Percentiles rank a stretch among this genome's conserved stretches.
phyloP scores from a whole-genome alignment of 2,888 invertebrate species.

The Hetaerina titia region DNA sequence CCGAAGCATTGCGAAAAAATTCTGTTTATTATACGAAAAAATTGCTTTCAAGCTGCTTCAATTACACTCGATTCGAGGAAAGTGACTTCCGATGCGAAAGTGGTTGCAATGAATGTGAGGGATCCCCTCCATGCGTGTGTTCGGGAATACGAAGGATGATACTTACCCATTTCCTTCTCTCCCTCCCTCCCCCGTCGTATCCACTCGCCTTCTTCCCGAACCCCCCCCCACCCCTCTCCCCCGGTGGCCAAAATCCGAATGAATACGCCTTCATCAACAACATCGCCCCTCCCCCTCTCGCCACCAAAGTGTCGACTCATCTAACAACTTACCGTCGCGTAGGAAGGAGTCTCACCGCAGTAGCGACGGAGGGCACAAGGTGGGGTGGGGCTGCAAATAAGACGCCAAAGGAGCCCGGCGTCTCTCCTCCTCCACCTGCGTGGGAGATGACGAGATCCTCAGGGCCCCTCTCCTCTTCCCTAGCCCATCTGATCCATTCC shows the following conservation, averaged over 20 bases:
- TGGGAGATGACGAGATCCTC: neutral
- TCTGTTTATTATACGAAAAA: too few relatives aligned
- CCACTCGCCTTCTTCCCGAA: neutral
- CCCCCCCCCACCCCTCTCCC: neutral
- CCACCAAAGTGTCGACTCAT: constrained; percentile 44
- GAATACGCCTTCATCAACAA: constrained; percentile 20
- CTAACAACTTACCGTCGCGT: constrained; percentile 33
- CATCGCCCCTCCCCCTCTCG: neutral
- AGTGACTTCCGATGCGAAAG: neutral
- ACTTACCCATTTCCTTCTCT: neutral
- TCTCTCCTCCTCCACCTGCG: neutral
- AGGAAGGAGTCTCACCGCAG: neutral
- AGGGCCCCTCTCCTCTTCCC: neutral
- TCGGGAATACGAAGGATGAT: too few relatives aligned
- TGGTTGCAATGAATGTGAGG: neutral
- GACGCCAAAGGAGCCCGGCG: constrained; percentile 2
- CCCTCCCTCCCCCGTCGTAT: neutral
- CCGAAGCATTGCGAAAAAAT: too few relatives aligned
- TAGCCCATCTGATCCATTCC: neutral
- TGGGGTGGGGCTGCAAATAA: neutral
- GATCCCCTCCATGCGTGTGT: neutral
- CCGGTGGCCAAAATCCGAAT: neutral
- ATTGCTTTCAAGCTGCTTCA: too few relatives aligned
- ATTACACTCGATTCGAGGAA: neutral
- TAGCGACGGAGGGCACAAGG: neutral